Base-by-base conservation (phyloP, 2,113 vertebrate genomes). In the Hippotragus niger region DNA sequence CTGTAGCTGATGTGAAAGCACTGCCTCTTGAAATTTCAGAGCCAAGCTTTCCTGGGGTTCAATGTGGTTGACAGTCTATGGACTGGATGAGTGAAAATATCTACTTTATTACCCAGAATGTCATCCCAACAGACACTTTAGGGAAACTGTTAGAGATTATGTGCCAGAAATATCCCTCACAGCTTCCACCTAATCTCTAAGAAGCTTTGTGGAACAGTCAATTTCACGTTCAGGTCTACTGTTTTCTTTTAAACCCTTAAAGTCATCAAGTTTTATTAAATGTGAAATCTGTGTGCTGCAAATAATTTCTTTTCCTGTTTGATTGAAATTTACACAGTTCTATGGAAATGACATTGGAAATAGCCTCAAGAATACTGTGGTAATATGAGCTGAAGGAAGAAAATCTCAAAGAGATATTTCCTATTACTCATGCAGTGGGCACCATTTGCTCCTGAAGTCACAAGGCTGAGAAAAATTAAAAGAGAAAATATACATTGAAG, bases 301-400 rank as follows among this genome's bases (percentile, higher is more conserved):
- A 91, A 89, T 57, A 74, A 43, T 88, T 94, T 88, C 19, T 94
- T 76, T 88, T 98, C 43, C 74, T 88, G 36, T 7, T 81, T 85
- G 21, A 53, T 25, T 74, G 36, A 25, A 74, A 74, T 74, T 43
- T 74, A 43, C 71, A 43, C 71, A 74, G 36, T 43, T 74, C 36
- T 74, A 74, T 74, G 71, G 71, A 74, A 74, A 74, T 76, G 45
- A 86, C 33, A 36, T 50, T 80, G 71, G 31, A 29, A 29, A 87
- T 83, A 45, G 74, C 97, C 53, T 96, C 43, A 62, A 88, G 53
- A 91, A 89, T 43, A 29, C 13, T 47, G 29, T 81, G 31, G 40
- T 53, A 78, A 88, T n/a, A 74, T 52, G 58, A 93, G 25, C 7
- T 74, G 47, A 74, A 91, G 85, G n/a, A 88, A 95, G 25, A 90